Base-by-base conservation (phyloP, 2,888 invertebrate genomes). In the Aspidiotus rigidus region DNA sequence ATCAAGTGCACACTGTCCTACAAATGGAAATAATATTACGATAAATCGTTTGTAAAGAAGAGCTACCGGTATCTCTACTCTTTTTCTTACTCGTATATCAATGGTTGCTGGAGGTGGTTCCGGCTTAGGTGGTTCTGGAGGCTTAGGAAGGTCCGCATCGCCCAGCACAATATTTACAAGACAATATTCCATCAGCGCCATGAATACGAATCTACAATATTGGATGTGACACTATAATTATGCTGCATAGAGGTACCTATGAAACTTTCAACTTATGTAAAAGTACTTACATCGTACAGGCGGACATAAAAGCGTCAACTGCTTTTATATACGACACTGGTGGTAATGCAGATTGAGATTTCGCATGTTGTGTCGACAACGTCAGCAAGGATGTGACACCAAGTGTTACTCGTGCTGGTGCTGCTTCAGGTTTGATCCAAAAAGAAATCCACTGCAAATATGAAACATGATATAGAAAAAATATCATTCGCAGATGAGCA, bases 401-500 rank as follows among this genome's bases (percentile, higher is more conserved):
- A 0, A 94, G 82, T 0, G 95, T 94, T 40, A 94, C 94, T 7
- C 94, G 83, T 17, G 94, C 94, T 0, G 94, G 94, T 7, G 93
- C 93, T 0, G 93, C 93, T 79, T 94, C 94, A 0, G 93, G 93
- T 77, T 93, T 93, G 75, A 94, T 93, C 93, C 93, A 94, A 80
- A 94, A 94, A 0, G 93, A 93, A 7, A 93, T 90, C 93, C 93
- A 93, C 85, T 90, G 79, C 41, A 78, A 79, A 69, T 73, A 69
- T 69, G 70, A 64, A 64, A 42, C 61, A 63, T 62, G 28, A 28
- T 28, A 28, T 28, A 28, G 1, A 28, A 28, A 28, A 28, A 28
- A 28, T 28, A 28, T 28, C 28, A 28, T 28, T 28, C 5, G 5
- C 28, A 28, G 28, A 28, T 28, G 28, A 28, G 28, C 1, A 3